Percentiles rank a stretch among this genome's conserved stretches.
Conservation (phyloP, 2,888 invertebrate genomes). For the Andricus quercusramuli region DNA sequence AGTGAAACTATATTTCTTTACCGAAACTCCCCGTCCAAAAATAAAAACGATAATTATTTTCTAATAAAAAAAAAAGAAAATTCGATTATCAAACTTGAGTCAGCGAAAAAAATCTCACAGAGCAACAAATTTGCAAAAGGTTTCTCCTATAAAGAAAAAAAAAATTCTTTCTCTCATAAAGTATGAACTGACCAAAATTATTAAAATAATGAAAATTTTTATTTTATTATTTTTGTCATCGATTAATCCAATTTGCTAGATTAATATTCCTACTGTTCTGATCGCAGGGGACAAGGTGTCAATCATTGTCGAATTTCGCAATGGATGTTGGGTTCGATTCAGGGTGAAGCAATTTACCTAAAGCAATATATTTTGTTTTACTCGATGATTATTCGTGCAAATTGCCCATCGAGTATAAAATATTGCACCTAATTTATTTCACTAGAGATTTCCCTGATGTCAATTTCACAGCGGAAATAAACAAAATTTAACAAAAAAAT, state of each 20-base stretch:
- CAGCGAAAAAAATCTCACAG: too few species aligned
- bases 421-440: background rate
- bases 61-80: too few species aligned
- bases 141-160: background rate
- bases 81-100: too few species aligned
- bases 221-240: background rate
- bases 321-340: background rate
- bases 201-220: too few species aligned
- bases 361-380: background rate
- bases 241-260: background rate
- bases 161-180: too few species aligned
- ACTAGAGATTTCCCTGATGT: background rate
- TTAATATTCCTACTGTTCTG: background rate
- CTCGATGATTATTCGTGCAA: background rate
- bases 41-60: too few species aligned
- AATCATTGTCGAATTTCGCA: slow-evolving; percentile 35
- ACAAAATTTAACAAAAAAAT: too few species aligned
- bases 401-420: slow-evolving; percentile 6
- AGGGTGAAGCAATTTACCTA: background rate
- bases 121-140: too few species aligned
- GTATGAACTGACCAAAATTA: too few species aligned
- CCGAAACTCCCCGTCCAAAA: too few species aligned
- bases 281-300: slow-evolving; percentile 16
- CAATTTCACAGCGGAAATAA: background rate
- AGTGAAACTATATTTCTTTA: too few species aligned